Base-by-base conservation (phyloP, 2,888 invertebrate genomes). In the Salpingus planirostris region DNA sequence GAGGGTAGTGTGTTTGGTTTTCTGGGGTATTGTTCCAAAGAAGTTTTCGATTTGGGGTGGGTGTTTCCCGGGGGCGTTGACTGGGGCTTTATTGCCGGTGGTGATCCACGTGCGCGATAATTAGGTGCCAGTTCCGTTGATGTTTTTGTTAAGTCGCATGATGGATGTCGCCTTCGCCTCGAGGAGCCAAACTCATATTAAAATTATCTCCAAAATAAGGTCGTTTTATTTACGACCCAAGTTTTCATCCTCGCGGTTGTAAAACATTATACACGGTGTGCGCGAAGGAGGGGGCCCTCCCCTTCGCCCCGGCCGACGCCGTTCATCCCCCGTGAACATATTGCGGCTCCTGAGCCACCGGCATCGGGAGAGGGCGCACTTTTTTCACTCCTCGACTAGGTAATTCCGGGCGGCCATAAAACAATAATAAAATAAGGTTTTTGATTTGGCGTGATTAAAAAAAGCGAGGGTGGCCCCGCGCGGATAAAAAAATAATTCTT, bases 371-470 rank as follows among this genome's bases (percentile, higher is more conserved):
- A 31, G 30, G 24, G 31, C 38, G 38, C 29, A 30, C 30, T 39
- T 27, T 33, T n/a, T n/a, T n/a, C n/a, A 31, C 31, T 33, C 31
- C 31, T 32, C 36, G 42, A 42, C n/a, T 38, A 43, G 42, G 49
- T 52, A 54, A 55, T 57, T 54, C 44, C 46, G 27, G n/a, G 31
- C 47, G 44, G 50, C 51, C 53, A 48, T 57, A 57, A 57, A 57
- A 54, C 57, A 57, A 56, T 57, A 57, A 56, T 54, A 57, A 52
- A 54, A 49, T 52, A 54, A 54, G 57, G 54, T 56, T 59, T 59
- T 57, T 59, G 60, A 61, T 61, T 61, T 52, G 59, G 57, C 54
- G 56, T 64, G 62, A 62, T 63, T 64, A 62, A 64, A 64, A 62
- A 62, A 57, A 52, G 50, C 49, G 51, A 45, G 52, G 49, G 52